Percentiles rank a stretch among this genome's conserved stretches.
phyloP scores from a whole-genome alignment of 2,113 vertebrate species.

The Perca fluviatilis region DNA sequence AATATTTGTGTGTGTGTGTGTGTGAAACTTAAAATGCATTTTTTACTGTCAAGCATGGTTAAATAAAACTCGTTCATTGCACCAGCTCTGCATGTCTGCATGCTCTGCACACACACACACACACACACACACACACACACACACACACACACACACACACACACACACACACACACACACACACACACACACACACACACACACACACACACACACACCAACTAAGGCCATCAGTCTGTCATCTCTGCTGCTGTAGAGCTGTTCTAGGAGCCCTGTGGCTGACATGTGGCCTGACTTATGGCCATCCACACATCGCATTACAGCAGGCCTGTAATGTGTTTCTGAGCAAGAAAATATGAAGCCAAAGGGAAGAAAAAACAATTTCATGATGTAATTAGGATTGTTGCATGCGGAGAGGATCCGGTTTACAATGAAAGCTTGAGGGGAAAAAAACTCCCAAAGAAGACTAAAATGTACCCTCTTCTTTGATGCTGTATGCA shows the following conservation, averaged over 20 bases:
- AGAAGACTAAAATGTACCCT: background rate
- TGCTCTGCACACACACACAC: background rate
- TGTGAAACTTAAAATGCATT: slow-evolving; percentile 29
- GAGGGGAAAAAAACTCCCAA: background rate
- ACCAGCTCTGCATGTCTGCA: background rate
- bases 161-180: background rate
- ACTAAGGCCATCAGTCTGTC: slow-evolving; percentile 52
- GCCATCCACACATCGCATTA: slow-evolving; percentile 40
- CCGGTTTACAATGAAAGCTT: background rate
- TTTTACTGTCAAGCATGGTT: slow-evolving; percentile 1
- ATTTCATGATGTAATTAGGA: slow-evolving; percentile 20
- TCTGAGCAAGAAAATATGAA: slow-evolving; percentile 47
- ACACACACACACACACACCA: slow-evolving; percentile 24
- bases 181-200: slow-evolving; percentile 12
- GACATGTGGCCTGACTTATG: slow-evolving; percentile 69
- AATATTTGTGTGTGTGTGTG: background rate
- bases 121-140: slow-evolving; percentile 17
- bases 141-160: too few species aligned
- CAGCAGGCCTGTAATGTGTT: slow-evolving; percentile 42
- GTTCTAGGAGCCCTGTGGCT: slow-evolving; percentile 53
- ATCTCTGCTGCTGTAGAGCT: slow-evolving; percentile 46
- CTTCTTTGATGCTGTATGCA: background rate
- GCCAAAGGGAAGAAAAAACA: slow-evolving; percentile 10
- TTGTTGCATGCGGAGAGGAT: slow-evolving; percentile 13
- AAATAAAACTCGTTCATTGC: slow-evolving; percentile 52